Evolutionary conservation across 2,888 invertebrate species (phyloP), one percentile per base, ranked within the genome.

Genomic region (Hypercompe scribonia): DNA sequence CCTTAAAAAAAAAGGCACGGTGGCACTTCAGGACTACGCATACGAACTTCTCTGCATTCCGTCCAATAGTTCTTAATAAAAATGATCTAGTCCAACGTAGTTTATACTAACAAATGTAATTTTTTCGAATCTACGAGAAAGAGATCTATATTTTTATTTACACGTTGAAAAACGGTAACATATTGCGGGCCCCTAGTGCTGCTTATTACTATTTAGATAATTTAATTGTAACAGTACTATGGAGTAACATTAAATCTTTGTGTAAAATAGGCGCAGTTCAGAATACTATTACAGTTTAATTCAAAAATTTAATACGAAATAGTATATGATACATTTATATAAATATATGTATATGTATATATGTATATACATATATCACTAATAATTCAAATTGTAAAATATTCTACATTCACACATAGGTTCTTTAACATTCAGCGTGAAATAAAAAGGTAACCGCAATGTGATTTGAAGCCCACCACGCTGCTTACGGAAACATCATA

Each of bases 321-420:
- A 28, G 28, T 61, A 31, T 34, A 21, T 13, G 21, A 13, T n/a
- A n/a, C n/a, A n/a, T n/a, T n/a, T n/a, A n/a, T n/a, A n/a, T n/a
- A n/a, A n/a, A n/a, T n/a, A n/a, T n/a, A n/a, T n/a, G n/a, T n/a
- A n/a, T n/a, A n/a, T n/a, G n/a, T n/a, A n/a, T n/a, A n/a, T n/a
- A n/a, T n/a, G n/a, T n/a, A n/a, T n/a, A 21, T 18, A 24, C 1
- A 31, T 0, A 4, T 50, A 24, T 81, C 83, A 87, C 88, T 84
- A 88, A 89, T 88, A 88, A 84, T 86, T 86, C 80, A 81, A 76
- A 77, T 79, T 82, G 77, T 85, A 86, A 79, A 76, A 77, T 67
- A 74, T 72, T 72, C 72, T 71, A 69, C 65, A 69, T 66, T 61
- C 70, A 74, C n/a, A 54, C 70, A 83, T 79, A 70, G 75, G 83